Evolutionary conservation across 1,140 invertebrate species (phyloP).

Genomic region (Orussus abietinus): DNA sequence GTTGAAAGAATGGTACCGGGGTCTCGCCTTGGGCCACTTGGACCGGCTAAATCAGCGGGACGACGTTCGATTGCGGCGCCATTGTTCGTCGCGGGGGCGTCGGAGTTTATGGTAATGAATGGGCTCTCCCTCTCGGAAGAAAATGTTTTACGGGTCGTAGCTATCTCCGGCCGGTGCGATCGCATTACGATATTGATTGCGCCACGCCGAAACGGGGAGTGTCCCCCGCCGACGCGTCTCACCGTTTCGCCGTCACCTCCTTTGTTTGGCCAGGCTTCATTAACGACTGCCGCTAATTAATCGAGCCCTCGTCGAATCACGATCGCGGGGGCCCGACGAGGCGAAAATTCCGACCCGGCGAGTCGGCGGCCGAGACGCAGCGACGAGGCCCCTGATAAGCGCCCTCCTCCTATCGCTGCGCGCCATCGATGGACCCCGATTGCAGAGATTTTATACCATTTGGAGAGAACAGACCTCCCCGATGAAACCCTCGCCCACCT

Average conservation of each 20-base stretch:
- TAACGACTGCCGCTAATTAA: conserved; percentile 35
- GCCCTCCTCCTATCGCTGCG: too few species aligned
- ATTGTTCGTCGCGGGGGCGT: conserved; percentile 18
- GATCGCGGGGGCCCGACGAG: too few species aligned
- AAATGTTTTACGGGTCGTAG: conserved; percentile 27
- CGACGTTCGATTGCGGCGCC: conserved; percentile 31
- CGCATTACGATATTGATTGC: conserved; percentile 33
- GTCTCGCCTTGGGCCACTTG: too few species aligned
- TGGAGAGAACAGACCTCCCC: too few species aligned
- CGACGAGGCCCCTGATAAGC: too few species aligned
- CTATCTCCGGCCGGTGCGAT: conserved; percentile 19
- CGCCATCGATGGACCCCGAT: too few species aligned
- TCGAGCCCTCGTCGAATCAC: too few species aligned
- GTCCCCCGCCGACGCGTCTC: background rate
- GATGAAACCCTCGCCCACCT: too few species aligned
- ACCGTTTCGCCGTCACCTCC: conserved; percentile 1
- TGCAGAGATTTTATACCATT: too few species aligned
- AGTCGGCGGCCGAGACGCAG: too few species aligned
- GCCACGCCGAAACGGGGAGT: conserved; percentile 1
- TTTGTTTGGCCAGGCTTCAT: conserved; percentile 26
- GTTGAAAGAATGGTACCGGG: too few species aligned
- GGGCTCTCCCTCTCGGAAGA: conserved; percentile 25
- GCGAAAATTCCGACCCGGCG: too few species aligned
- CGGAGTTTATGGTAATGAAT: conserved; percentile 29
- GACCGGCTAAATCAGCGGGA: conserved; percentile 32